Evolutionary conservation across 2,797 vertebrate genomes (phyloP), one percentile per base, ranked within the genome.

Genomic region (Malurus splendens): DNA sequence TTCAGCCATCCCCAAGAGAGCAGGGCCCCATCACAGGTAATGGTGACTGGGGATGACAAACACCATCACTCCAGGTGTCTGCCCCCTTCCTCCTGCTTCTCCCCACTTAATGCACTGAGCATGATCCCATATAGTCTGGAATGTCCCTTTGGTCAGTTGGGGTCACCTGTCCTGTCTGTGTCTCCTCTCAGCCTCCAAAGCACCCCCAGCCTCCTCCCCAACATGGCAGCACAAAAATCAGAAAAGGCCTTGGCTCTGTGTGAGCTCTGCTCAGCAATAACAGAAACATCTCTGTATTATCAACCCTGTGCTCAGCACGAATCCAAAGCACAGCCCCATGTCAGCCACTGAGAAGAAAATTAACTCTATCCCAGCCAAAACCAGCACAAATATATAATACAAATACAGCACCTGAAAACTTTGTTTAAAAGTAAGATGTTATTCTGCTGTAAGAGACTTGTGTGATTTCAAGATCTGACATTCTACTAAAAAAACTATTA

Each of bases 41-140:
- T 0, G 0, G 25, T 47, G 83, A 15, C 2, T 68, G 41, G 33
- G 39, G 41, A 19, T 47, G 30, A 8, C 41, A 79, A 79, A 41
- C 0, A 0, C 1, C 18, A 10, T 47, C 39, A 19, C 60, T 45
- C 2, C 22, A 27, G 28, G 60, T 0, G 0, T 22, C 1, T 1
- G 16, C 3, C 4, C 8, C 3, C 7, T 47, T 59, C 39, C 13
- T 56, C 8, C 33, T 60, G 16, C 25, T n/a, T 27, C 33, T 8
- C 30, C 6, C 18, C 2, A 2, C 12, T 7, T 72, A 41, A 10
- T 14, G 0, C 6, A 9, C 41, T 12, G 54, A 66, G 10, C 22
- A 7, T 11, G 22, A 17, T 66, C 3, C 14, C 12, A 9, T 2
- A 2, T 11, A 14, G 22, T n/a, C 30, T 47, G 54, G 47, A 41